Evolutionary conservation across 2,113 vertebrate species (phyloP).

Genomic region (Mesitornis unicolor): DNA sequence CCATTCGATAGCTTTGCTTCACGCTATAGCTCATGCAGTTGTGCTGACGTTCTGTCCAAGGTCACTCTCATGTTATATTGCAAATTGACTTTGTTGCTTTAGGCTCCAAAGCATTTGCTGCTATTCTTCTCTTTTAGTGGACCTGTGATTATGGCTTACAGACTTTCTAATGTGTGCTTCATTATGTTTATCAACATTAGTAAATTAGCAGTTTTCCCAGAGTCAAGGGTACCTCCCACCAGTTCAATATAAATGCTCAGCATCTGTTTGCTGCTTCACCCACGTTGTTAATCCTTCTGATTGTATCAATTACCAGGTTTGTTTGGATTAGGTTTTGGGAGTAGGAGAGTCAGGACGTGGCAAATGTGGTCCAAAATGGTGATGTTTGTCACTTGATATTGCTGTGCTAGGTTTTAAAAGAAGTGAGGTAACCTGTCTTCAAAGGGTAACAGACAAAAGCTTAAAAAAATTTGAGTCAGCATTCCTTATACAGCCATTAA

Average conservation of each 20-base stretch:
- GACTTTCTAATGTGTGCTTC: background rate
- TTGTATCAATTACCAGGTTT: background rate
- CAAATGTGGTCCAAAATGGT: background rate
- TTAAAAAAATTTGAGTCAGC: background rate
- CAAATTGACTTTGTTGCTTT: background rate
- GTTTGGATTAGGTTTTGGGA: background rate
- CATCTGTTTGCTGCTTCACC: background rate
- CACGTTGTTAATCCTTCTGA: background rate
- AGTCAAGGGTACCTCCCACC: accelerated
- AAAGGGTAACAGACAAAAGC: background rate
- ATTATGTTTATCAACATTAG: background rate
- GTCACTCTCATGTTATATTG: background rate
- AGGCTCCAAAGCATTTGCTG: background rate
- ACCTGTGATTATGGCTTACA: background rate
- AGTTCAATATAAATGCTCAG: background rate
- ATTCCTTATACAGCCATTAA: background rate
- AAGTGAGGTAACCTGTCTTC: background rate
- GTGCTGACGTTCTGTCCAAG: background rate
- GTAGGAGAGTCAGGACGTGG: background rate
- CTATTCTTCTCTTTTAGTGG: background rate
- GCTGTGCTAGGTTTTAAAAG: background rate
- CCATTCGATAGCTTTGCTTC: background rate
- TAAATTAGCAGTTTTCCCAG: background rate
- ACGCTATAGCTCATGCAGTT: background rate
- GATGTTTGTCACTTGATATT: background rate